Base-by-base conservation (phyloP, 2,888 invertebrate genomes). In the Pheosia tremula region DNA sequence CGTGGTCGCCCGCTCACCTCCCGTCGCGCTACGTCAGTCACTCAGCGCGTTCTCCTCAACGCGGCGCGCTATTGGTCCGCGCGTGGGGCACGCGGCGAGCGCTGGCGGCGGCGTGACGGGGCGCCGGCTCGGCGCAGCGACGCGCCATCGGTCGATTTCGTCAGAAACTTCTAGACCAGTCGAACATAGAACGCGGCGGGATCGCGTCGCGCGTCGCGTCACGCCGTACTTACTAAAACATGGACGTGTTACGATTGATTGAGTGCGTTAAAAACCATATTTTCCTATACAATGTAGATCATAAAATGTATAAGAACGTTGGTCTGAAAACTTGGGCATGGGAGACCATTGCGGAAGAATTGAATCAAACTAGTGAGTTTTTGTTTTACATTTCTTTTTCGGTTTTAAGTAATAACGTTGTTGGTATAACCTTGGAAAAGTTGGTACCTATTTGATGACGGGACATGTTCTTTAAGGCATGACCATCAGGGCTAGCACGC, bases 361-460 rank as follows among this genome's bases (percentile, higher is more conserved):
- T 78, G 37, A 69, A 70, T 64, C 68, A 69, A 63, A 72, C 68
- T 59, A 61, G 78, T 78, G 60, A 75, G 77, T 78, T 5, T 4
- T 41, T 41, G 24, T 24, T 1, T 24, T 24, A 24, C 24, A 24
- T 1, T 24, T 24, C 0, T 24, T 24, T 24, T 24, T 24, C 24
- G 24, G 24, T 24, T 24, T 24, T 24, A 24, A 24, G 24, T 24
- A 24, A 24, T 24, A 0, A 24, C 24, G 24, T 24, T 24, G 24
- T 24, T 24, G 24, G 24, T 24, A 24, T 2, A 24, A 2, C 24
- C 24, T 24, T 24, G 24, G 24, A 24, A 0, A 1, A 24, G 24
- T 24, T 24, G 24, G 24, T 24, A 24, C 24, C 24, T 24, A 24
- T 24, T 24, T 24, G 24, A 1, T 24, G 24, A 24, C 24, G 24